Evolutionary conservation across 2,888 invertebrate species (phyloP), one percentile per base, ranked within the genome.

Genomic region (Scaeva pyrastri): DNA sequence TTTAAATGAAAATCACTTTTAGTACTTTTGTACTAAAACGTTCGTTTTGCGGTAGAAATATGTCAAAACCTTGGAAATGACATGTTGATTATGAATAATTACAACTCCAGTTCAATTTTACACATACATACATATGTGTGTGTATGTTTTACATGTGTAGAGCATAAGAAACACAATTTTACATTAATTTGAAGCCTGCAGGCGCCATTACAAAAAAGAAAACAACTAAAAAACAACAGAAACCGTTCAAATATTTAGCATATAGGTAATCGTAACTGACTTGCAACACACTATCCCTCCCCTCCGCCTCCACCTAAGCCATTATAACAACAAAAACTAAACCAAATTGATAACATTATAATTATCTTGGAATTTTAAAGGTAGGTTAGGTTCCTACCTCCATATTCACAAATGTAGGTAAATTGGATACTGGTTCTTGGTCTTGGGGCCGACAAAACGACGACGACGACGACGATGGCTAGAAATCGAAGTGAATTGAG

Each of bases 291-390:
- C 39, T 39, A 39, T 52, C 31, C 31, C 23, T 7, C 56, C n/a
- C 19, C 26, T 10, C 10, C 26, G 19, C 31, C n/a, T 12, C 56
- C 21, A 36, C 41, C 43, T 26, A 19, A n/a, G n/a, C n/a, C n/a
- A n/a, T n/a, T n/a, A n/a, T n/a, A n/a, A 16, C 12, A 14, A 26
- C 23, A 68, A 31, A n/a, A 70, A 50, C 26, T 19, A 52, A 14
- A 50, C 36, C 31, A 21, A 62, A 75, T 71, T 81, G 75, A 76
- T 75, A 70, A 70, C 45, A 55, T 62, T 64, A 81, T 76, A 76
- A 81, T 81, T 81, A 71, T 76, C 66, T 71, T 55, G 56, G 70
- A 71, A 81, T 81, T 71, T 55, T 48, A 81, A 36, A 48, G 19
- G 43, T 62, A 16, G 21, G 41, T 62, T 31, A 31, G 21, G 41